Evolutionary conservation across 2,888 invertebrate species (phyloP).

Genomic region (Ophion slaviceki): DNA sequence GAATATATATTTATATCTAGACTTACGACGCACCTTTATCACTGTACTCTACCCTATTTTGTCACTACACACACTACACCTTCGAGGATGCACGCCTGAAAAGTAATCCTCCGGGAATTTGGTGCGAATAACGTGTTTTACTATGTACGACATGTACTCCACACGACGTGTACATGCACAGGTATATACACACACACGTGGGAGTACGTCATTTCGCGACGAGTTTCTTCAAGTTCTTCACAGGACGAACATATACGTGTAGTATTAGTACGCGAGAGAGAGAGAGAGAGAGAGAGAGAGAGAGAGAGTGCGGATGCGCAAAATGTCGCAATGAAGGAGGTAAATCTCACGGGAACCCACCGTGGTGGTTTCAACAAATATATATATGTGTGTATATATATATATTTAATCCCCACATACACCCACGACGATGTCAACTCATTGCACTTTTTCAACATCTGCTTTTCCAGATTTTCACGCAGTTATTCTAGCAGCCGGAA

Average conservation of each 20-base stretch:
- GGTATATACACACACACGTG: background rate
- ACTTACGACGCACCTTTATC: background rate
- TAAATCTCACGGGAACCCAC: slow-evolving; percentile 60
- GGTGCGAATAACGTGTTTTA: slow-evolving; percentile 36
- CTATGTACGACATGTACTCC: background rate
- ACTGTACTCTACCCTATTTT: background rate
- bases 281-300: background rate
- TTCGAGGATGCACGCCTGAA: slow-evolving; percentile 10
- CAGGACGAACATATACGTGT: slow-evolving; percentile 7
- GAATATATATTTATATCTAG: background rate
- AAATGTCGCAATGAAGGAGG: slow-evolving; percentile 48
- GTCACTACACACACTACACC: background rate
- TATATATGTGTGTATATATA: background rate
- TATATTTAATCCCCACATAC: slow-evolving; percentile 32
- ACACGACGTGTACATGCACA: no score
- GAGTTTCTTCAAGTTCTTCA: slow-evolving; percentile 30
- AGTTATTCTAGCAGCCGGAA: background rate
- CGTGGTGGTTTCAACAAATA: slow-evolving; percentile 28
- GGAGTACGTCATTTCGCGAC: slow-evolving; percentile 18
- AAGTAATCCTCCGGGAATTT: slow-evolving; percentile 49
- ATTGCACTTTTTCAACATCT: slow-evolving; percentile 49
- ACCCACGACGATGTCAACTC: slow-evolving; percentile 18
- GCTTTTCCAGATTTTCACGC: slow-evolving; percentile 48
- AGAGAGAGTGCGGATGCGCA: background rate
- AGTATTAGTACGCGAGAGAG: background rate